Base-by-base conservation (phyloP, 2,797 vertebrate species). In the Falco naumanni region DNA sequence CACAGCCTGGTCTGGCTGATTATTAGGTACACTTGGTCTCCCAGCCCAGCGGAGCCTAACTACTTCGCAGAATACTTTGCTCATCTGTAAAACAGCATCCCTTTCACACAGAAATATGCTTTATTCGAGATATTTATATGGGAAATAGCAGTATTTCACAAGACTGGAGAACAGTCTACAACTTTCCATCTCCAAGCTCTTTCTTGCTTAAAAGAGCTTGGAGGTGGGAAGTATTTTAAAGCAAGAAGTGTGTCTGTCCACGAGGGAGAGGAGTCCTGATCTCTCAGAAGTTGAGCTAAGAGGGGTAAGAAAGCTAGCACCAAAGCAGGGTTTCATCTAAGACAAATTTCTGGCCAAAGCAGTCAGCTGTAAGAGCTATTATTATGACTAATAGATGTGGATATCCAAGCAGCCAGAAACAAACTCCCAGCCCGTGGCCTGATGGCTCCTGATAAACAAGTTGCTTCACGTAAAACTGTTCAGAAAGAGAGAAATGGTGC, bases 1-100 rank as follows among this genome's bases (percentile, higher is more conserved):
- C 90, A 56, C 80, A 93, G 74, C 85, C 87, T 85, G 64, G 75
- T 28, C 68, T 80, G 77, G 7, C 3, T 92, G 84, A 60, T 79
- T 20, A 28, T 26, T 26, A 22, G 60, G 31, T 31, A 45, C 17
- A 3, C 14, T 45, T 43, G 83, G 21, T 64, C 50, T 60, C 87
- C 64, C 83, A 84, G 31, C 54, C 76, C 25, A 21, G 18, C 21
- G 59, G 53, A 93, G 89, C 70, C 83, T 61, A 85, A 76, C 54
- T 63, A 45, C 71, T 90, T 54, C 68, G 56, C 59, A 84, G 61
- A 43, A 84, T 18, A 70, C 39, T 95, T 61, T 64, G 51, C 45
- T 84, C 70, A 41, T 77, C 56, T 57, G 25, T 45, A 65, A 66
- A 84, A 4, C 57, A 84, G 34, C 56, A 76, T 3, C 9, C 22